Conservation (phyloP, 30 jellyfish, hydroid and myxozoan genomes). For the Haliclystus octoradiatus region DNA sequence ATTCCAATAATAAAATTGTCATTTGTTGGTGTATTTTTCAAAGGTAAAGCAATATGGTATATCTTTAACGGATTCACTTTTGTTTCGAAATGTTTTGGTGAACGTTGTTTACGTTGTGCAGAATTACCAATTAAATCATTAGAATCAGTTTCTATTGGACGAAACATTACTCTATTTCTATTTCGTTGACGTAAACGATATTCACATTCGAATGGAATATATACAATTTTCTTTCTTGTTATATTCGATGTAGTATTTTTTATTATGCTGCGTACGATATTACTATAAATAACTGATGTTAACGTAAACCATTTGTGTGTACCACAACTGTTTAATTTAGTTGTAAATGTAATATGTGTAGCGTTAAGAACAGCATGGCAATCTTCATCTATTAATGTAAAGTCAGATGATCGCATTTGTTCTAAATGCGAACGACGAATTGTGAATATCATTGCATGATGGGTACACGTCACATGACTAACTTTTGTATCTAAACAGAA, state of each 20-base stretch:
- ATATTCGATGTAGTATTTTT: slow-evolving; percentile 43
- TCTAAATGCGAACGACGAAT: slow-evolving; percentile 33
- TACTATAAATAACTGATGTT: slow-evolving; percentile 50
- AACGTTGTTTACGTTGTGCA: not conserved
- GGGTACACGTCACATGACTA: slow-evolving; percentile 36
- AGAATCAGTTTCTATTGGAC: not conserved
- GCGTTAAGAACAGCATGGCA: slow-evolving; percentile 53
- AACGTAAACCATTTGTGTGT: slow-evolving; percentile 32
- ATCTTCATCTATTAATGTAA: slow-evolving; percentile 46
- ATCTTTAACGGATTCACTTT: not conserved
- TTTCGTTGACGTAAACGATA: slow-evolving; percentile 7
- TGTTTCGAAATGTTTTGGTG: not conserved
- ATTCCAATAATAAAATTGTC: not conserved
- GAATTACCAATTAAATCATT: not conserved
- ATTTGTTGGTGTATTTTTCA: not conserved
- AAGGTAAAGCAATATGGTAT: not conserved
- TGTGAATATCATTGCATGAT: slow-evolving; percentile 24
- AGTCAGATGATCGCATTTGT: slow-evolving; percentile 13
- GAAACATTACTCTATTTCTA: not conserved
- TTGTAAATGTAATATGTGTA: slow-evolving; percentile 46
- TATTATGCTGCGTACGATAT: slow-evolving; percentile 15
- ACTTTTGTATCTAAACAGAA: slow-evolving; percentile 29
- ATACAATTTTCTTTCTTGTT: slow-evolving; percentile 30
- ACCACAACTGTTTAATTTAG: slow-evolving; percentile 68
- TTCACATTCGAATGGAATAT: slow-evolving; percentile 65